Base-by-base conservation (phyloP, 2,797 vertebrate species). In the Xerus rutilus region DNA sequence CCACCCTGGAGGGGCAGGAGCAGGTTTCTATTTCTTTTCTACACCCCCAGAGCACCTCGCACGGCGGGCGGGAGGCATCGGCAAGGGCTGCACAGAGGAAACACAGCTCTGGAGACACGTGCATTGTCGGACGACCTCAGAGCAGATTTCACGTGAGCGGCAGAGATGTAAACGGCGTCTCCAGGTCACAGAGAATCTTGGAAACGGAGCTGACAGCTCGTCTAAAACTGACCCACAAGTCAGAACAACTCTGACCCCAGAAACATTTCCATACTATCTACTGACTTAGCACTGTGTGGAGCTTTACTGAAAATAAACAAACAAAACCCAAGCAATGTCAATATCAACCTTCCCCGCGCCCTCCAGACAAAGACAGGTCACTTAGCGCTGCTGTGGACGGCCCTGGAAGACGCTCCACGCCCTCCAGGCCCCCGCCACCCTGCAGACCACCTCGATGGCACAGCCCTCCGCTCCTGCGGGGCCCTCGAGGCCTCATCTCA, bases 191-290 rank as follows among this genome's bases (percentile, higher is more conserved):
- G 59, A 73, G 59, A 93, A 76, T 81, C 59, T 28, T 82, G 35
- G 3, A 35, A 74, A 90, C 20, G 69, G 30, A n/a, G 64, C 6
- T 91, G 49, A 89, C 86, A 88, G 85, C 86, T 84, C 64, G 20
- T 89, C 81, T 91, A 74, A 93, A 96, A 95, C 52, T 72, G 52
- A 83, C 65, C 76, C 54, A 78, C 69, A 30, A 83, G 32, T 89
- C 94, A 95, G 89, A 97, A 88, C 39, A 91, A 83, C 76, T 92
- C 70, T 79, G 74, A 92, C 59, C 47, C 13, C 21, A 89, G 15
- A 93, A 89, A 45, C 69, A 93, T 73, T 93, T 87, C 89, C 97
- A 72, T 77, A 49, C 45, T 28, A 39, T 70, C 73, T 84, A 69
- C 64, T 62, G 76, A 54, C 5, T 47, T 3, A 91, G 30, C 35